A percentile compares a stretch with the other conserved stretches of the same genome.
phyloP scores from a whole-genome alignment of 2,797 vertebrate genomes.

The Cheirogaleus major region DNA sequence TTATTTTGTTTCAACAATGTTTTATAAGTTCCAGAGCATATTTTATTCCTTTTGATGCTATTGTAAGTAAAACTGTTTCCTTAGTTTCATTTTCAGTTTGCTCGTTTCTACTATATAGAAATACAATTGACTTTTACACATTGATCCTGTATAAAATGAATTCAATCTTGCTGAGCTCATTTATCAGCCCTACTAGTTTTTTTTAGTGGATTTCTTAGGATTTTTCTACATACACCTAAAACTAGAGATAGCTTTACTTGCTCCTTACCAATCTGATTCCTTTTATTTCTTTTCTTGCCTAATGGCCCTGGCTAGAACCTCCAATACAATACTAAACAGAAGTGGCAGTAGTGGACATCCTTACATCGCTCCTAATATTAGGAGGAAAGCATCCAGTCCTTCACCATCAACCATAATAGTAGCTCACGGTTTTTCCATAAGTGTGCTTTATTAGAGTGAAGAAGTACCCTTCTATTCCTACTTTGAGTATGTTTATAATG shows the following conservation, averaged over 20 bases:
- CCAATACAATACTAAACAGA: neutral
- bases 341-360: neutral
- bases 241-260: neutral
- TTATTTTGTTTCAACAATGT: neutral
- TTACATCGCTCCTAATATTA: neutral
- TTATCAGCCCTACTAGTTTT: constrained; percentile 2
- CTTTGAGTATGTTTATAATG: neutral
- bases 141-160: neutral
- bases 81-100: neutral
- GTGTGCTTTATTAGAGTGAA: neutral
- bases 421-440: neutral
- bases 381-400: neutral
- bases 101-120: neutral
- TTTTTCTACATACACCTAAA: neutral
- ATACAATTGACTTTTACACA: neutral
- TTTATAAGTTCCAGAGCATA: neutral
- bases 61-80: neutral
- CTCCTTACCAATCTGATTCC: neutral
- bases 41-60: neutral
- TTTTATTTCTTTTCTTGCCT: neutral
- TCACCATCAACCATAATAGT: neutral
- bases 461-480: neutral
- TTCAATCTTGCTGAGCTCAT: neutral
- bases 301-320: neutral
- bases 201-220: neutral